These are phyloP conservation scores for Cerceris ruficornis DNA, from an alignment of 2,888 invertebrate genomes.

Conservation along the genomic window DNA sequence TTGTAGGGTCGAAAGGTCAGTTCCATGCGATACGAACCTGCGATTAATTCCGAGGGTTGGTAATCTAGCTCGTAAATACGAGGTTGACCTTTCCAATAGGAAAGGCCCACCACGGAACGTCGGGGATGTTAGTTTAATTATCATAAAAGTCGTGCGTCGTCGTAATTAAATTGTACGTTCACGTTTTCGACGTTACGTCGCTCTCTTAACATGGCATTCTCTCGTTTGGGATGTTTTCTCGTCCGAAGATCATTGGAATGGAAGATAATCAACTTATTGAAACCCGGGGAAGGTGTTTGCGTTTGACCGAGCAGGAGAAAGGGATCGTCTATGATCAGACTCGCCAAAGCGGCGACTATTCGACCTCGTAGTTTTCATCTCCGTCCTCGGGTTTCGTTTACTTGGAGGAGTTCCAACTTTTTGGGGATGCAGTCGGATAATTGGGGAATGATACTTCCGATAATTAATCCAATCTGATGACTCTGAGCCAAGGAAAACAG, in stretches of 20 bases:
- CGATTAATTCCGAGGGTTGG: constrained; percentile 10
- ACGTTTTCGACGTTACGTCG: not conserved
- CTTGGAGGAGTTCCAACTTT: no score
- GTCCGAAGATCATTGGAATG: not conserved
- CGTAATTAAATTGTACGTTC: constrained; percentile 28
- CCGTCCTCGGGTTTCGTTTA: no score
- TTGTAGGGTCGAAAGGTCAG: not conserved
- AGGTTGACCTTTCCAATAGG: constrained; percentile 52
- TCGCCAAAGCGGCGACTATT: no score
- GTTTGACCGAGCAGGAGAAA: no score
- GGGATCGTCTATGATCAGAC: no score
- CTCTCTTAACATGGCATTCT: constrained; percentile 1
- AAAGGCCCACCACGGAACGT: constrained; percentile 39
- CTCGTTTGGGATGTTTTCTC: not conserved
- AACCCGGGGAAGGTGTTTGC: no score
- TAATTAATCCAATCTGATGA: no score
- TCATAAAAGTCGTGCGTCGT: constrained; percentile 37
- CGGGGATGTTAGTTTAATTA: constrained; percentile 58
- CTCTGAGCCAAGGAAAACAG: no score
- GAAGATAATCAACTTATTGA: no score
- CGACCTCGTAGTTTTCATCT: no score
- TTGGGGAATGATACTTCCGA: no score
- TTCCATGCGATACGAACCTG: not conserved
- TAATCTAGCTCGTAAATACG: constrained; percentile 13
- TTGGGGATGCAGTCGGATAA: no score